Evolutionary conservation across 37 sponge, comb jelly and placozoan genomes (phyloP), one percentile per base, ranked within the genome.

Genomic region (Amphimedon queenslandica): DNA sequence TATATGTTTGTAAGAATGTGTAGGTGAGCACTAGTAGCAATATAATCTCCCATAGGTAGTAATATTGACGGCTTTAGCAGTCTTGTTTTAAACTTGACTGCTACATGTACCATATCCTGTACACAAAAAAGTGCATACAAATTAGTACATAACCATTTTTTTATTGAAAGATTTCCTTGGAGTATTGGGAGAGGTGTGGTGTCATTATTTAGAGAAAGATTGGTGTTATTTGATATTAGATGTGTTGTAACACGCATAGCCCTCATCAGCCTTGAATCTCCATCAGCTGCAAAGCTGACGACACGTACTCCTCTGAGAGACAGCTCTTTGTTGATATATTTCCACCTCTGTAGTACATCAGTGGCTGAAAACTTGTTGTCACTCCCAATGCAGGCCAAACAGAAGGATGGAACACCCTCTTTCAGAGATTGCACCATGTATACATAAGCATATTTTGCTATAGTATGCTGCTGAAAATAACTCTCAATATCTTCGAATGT

Each of bases 371-470:
- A 76, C 39, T 63, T 65, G 66, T 76, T 76, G 34, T 76, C 55
- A 2, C 42, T 76, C 4, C 77, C 77, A 13, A 76, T 28, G 27
- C 77, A 76, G n/a, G 67, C 77, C 47, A 76, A 33, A 28, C 66
- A 65, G 39, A 76, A 64, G 11, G 66, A 29, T 42, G 77, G 77
- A 32, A 65, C 33, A 65, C 31, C 51, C 23, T 39, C 6, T 10
- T 37, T 24, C 1, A 76, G 66, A 10, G 77, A 66, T 43, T 76
- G 77, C 64, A 66, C 77, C 77, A 76, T 76, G 67, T 76, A 76
- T 8, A 76, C 47, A 56, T 33, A 65, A 23, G 77, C 67, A 40
- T 76, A 76, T 47, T 76, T 76, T 56, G 77, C 66, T 37, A 65
- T 3, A 29, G 33, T 37, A 6, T 28, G 3, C 8, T 28, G 47